These are phyloP conservation scores for Ophion ventricosus DNA, from an alignment of 2,888 invertebrate species.

Conservation along the genomic window DNA sequence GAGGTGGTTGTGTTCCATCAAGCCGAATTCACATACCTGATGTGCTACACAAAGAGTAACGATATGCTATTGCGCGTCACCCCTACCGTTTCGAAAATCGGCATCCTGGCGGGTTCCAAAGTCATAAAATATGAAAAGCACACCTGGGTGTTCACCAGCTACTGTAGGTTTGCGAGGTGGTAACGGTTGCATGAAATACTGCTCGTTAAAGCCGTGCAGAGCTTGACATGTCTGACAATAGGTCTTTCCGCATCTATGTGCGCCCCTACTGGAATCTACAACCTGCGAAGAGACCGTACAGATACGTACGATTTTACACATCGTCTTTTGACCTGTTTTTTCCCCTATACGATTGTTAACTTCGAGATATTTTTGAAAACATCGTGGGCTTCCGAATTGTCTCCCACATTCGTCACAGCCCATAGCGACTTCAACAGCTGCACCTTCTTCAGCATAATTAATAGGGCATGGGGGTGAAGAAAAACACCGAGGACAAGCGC, in stretches of 20 bases:
- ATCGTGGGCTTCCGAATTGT: too few relatives aligned
- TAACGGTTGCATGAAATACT: slow-evolving; percentile 1
- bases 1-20: not conserved
- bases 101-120: slow-evolving; percentile 59
- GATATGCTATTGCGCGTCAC: not conserved
- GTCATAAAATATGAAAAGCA: slow-evolving; percentile 57
- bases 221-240: slow-evolving; percentile 19
- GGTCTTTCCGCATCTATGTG: too few relatives aligned
- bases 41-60: slow-evolving; percentile 38
- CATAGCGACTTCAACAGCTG: too few relatives aligned
- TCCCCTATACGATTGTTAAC: too few relatives aligned
- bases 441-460: too few relatives aligned
- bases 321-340: too few relatives aligned
- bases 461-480: too few relatives aligned
- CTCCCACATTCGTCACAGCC: too few relatives aligned
- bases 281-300: not conserved
- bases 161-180: not conserved
- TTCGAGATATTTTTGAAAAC: too few relatives aligned
- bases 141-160: not conserved
- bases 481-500: too few relatives aligned
- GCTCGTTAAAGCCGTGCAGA: not conserved
- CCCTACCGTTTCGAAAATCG: not conserved
- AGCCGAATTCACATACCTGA: not conserved
- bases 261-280: not conserved
- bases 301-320: not conserved